These are phyloP conservation scores for Cyclopterus lumpus DNA, from an alignment of 2,797 vertebrate species.

Conservation along the genomic window DNA sequence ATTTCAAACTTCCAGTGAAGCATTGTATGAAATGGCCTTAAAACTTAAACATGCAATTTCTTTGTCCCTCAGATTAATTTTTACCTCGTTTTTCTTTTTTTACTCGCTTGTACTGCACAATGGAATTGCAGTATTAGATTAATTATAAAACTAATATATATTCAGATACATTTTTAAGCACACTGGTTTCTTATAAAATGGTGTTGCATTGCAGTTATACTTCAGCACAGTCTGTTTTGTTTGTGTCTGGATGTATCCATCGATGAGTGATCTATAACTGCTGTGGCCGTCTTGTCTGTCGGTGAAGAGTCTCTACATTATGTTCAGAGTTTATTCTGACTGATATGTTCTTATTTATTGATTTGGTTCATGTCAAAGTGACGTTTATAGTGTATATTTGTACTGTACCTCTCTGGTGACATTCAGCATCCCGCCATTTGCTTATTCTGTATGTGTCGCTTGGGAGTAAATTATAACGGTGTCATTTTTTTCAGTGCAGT, in stretches of 20 bases:
- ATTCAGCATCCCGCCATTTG: constrained; percentile 48
- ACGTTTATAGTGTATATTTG: constrained; percentile 45
- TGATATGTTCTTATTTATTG: constrained; percentile 72
- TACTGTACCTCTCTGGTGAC: constrained; percentile 57
- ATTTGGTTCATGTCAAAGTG: constrained; percentile 54
- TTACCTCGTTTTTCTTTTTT: constrained; percentile 30
- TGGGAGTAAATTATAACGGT: constrained; percentile 59
- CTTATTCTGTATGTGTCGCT: constrained; percentile 63
- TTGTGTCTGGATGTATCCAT: constrained; percentile 32
- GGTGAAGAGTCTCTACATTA: constrained; percentile 29
- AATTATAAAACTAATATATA: constrained; percentile 13
- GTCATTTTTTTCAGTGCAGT: constrained; percentile 55
- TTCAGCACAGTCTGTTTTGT: constrained; percentile 29
- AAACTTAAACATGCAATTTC: constrained; percentile 50
- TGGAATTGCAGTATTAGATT: constrained; percentile 35
- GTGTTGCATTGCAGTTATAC: constrained; percentile 12
- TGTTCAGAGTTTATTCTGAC: constrained; percentile 17
- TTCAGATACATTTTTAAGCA: constrained; percentile 40
- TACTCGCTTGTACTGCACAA: constrained; percentile 23
- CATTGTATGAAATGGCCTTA: constrained; percentile 67
- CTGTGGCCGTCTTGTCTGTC: constrained; percentile 45
- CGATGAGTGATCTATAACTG: constrained; percentile 46
- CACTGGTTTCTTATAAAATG: constrained; percentile 13
- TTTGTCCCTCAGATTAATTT: constrained; percentile 30
- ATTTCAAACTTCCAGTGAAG: constrained; percentile 28